Evolutionary conservation across 2,797 vertebrate species (phyloP).

Genomic region (Lerista edwardsae): DNA sequence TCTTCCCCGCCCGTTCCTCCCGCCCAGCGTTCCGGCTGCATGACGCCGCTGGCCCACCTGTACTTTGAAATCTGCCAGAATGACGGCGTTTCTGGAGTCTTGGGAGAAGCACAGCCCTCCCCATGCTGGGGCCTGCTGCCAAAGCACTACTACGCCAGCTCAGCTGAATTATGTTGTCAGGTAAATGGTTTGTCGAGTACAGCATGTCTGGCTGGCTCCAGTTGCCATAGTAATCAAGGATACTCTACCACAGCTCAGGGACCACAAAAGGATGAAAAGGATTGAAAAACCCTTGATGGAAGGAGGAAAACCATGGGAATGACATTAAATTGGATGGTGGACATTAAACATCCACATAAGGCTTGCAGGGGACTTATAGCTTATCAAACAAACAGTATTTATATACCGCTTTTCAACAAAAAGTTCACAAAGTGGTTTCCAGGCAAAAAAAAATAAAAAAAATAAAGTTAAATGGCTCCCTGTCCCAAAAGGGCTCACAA

Average conservation of each 20-base stretch:
- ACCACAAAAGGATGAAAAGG: background rate
- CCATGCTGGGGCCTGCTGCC: background rate
- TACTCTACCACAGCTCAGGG: background rate
- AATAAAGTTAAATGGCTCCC: no score
- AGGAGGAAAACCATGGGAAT: no score
- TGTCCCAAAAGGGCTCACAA: no score
- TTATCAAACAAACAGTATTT: no score
- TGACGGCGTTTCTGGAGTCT: background rate
- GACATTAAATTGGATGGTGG: background rate
- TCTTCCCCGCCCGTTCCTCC: no score
- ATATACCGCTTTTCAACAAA: no score
- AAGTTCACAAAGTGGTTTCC: no score
- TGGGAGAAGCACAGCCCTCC: background rate
- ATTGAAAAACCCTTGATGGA: background rate
- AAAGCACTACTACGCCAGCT: background rate
- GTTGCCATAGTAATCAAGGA: background rate
- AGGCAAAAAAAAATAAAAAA: no score
- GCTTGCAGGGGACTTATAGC: no score
- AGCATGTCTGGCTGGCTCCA: background rate
- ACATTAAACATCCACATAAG: background rate
- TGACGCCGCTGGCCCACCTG: no score
- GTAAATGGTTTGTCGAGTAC: background rate
- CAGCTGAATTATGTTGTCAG: background rate
- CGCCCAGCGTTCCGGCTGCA: no score
- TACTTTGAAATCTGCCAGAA: background rate